Base-by-base conservation (phyloP, 2,888 invertebrate species). In the Stenchaetothrips biformis region DNA sequence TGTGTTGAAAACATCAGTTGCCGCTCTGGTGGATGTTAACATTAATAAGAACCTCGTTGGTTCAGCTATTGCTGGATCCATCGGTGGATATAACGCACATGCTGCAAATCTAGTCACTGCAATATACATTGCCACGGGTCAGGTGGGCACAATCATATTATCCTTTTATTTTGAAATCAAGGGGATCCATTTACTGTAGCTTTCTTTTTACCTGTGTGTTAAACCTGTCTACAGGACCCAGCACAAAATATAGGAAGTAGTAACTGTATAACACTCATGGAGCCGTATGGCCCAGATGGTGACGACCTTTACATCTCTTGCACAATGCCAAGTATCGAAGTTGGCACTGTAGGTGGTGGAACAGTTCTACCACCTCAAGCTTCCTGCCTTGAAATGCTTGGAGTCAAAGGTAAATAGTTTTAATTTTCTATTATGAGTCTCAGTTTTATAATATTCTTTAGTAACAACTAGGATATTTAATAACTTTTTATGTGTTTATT, bases 81-180 rank as follows among this genome's bases (percentile, higher is more conserved):
- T 97, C 83, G 95, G 95, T 78, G 97, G 97, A 0, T 97, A 95
- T 85, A 99, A 99, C 86, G 98, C 99, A 0, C 99, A 99, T 86
- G 97, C 99, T 0, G 98, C 99, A 0, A 99, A 99, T 86, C 94
- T 99, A 88, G 98, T 99, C 0, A 97, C 99, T 0, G 99, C 99
- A n/a, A 94, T 99, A 59, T 99, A 93, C 86, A 94, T 99, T 82
- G 99, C 99, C 0, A 98, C 98, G 21, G 99, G 99, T 0, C 98
- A 99, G 88, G 90, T 90, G 83, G 79, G 81, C 6, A 21, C n/a
- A 48, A 27, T 59, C 16, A 18, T 59, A 13, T 59, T 59, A 18
- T 59, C 4, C 59, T 18, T 81, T n/a, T 47, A 13, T 67, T 78
- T 74, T 48, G n/a, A n/a, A n/a, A n/a, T 79, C 8, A 21, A 47